A percentile compares a stretch with the other conserved stretches of the same genome.
Conservation (phyloP, 2,113 vertebrate species). For the Capreolus pygargus region DNA sequence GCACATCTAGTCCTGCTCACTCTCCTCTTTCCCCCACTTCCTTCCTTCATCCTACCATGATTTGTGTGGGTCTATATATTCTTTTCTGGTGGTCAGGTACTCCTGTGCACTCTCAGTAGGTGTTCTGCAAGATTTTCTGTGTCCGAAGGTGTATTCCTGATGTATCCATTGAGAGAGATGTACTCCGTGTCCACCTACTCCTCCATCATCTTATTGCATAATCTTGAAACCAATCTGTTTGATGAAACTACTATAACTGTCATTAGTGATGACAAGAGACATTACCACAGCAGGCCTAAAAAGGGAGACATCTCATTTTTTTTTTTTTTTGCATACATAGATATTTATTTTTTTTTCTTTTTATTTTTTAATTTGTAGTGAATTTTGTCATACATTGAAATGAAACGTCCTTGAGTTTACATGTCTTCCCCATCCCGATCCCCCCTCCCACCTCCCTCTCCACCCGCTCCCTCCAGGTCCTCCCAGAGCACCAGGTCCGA, state of each 20-base stretch:
- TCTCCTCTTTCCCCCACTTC: background rate
- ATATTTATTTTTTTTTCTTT: no score
- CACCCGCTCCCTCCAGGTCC: no score
- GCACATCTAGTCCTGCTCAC: background rate
- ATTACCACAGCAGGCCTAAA: background rate
- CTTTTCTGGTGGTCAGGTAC: background rate
- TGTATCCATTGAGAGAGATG: background rate
- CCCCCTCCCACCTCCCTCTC: no score
- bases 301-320: background rate
- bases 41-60: background rate
- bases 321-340: no score
- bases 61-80: background rate
- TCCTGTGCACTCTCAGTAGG: background rate
- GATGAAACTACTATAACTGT: background rate
- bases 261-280: background rate
- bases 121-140: background rate
- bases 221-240: background rate
- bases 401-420: no score
- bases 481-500: no score
- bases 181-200: background rate
- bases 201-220: background rate
- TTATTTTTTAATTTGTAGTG: no score
- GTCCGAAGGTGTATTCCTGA: background rate
- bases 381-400: no score
- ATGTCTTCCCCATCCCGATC: no score